Base-by-base conservation (phyloP, 2,888 invertebrate species). In the Dinocampus coccinellae region DNA sequence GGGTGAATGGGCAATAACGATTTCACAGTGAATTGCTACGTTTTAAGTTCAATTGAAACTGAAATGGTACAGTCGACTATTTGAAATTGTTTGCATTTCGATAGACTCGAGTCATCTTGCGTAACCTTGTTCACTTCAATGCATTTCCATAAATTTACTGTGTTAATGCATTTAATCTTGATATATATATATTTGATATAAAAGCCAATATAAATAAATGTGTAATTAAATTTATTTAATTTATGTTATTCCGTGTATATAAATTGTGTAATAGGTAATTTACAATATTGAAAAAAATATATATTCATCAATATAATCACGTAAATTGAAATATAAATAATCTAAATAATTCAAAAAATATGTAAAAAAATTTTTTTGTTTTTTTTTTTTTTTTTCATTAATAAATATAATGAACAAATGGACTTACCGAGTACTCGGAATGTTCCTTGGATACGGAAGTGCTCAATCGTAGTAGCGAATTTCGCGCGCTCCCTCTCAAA, bases 371-470 rank as follows among this genome's bases (percentile, higher is more conserved):
- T n/a, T n/a, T n/a, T n/a, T n/a, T n/a, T n/a, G n/a, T n/a, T n/a
- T n/a, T n/a, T n/a, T n/a, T n/a, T n/a, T n/a, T n/a, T n/a, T n/a
- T n/a, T n/a, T n/a, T n/a, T n/a, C n/a, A n/a, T n/a, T n/a, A n/a
- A n/a, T n/a, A n/a, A n/a, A 53, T 39, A 42, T 63, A 65, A 76
- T 36, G 33, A 11, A 58, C 55, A 22, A 61, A 22, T 22, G 29
- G 57, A 82, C 84, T 84, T 72, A 85, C 85, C 81, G 83, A 83
- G 66, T 80, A 80, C 62, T 74, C 81, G 72, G 74, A 77, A 61
- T 70, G 75, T 65, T 78, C 76, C 65, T 74, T 79, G 65, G 75
- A 75, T 53, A 72, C 76, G 24, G 75, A 77, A 62, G 78, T 75
- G 34, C 78, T 77, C 55, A 83, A 74, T 55, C 81, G 80, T 11